Conservation (phyloP, 2,113 vertebrate genomes). For the Labeo catla region DNA sequence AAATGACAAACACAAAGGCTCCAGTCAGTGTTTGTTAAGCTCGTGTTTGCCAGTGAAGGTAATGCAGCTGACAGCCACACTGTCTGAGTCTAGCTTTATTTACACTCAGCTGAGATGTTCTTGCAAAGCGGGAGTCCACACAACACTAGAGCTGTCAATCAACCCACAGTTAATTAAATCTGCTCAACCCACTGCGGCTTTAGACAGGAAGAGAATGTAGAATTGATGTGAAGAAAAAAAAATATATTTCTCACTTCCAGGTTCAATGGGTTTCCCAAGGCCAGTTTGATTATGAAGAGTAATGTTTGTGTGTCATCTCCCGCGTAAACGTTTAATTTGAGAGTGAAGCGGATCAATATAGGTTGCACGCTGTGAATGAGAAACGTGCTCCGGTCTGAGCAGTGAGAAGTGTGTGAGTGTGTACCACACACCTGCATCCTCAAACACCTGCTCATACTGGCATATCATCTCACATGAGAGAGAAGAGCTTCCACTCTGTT, state of each 20-base stretch:
- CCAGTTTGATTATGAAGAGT: not conserved
- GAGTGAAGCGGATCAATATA: not conserved
- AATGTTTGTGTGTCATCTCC: not conserved
- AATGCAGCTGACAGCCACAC: not conserved
- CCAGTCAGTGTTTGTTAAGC: not conserved
- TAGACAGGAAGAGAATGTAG: not conserved
- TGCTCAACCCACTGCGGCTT: not conserved
- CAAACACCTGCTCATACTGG: not conserved
- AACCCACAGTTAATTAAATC: not conserved
- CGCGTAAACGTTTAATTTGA: not conserved
- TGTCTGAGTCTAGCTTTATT: not conserved
- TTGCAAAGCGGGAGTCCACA: not conserved
- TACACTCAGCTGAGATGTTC: not conserved
- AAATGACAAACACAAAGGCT: not conserved
- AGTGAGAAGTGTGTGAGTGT: not conserved
- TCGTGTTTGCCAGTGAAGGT: not conserved
- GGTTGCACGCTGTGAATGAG: not conserved
- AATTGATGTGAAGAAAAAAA: not conserved
- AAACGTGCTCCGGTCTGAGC: not conserved
- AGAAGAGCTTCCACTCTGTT: not conserved
- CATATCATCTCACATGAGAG: not conserved
- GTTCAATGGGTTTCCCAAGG: not conserved
- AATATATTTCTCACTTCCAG: too few relatives aligned
- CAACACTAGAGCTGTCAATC: not conserved
- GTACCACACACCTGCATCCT: not conserved